Base-by-base conservation (phyloP, 2,113 vertebrate genomes). In the Psittacus erithacus region DNA sequence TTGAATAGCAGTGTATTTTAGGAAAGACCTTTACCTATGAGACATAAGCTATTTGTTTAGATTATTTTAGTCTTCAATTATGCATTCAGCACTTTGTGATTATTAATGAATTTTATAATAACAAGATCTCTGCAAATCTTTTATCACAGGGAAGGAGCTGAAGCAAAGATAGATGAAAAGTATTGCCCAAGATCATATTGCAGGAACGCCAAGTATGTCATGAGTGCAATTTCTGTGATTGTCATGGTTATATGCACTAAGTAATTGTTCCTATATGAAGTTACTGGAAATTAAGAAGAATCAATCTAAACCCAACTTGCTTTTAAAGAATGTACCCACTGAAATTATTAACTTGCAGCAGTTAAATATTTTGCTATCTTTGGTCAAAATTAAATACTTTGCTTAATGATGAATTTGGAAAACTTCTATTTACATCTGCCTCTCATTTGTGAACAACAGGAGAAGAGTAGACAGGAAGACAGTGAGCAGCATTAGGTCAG, bases 301-400 rank as follows among this genome's bases (percentile, higher is more conserved):
- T 43, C 65, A 73, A 35, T 75, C 74, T 57, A 90, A 95, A 92
- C 24, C 25, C 14, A 90, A 33, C 28, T 65, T 63, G 29, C 20
- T 79, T 91, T 89, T 67, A 53, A 78, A 64, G 50, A 88, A 47
- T 24, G 23, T 41, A 59, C 50, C 49, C 39, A 44, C 2, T 46
- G 8, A 39, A 85, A n/a, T 88, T 53, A 86, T 88, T 79, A 88
- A 92, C 88, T 52, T 90, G 18, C 27, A 83, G 17, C 38, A 92
- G 52, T 73, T 86, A 76, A 94, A 92, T 62, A 88, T 92, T 96
- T 93, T 76, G 65, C 60, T 70, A 29, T 87, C 62, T 93, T 76
- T 35, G 60, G 44, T 95, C 80, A 97, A 91, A 93, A 89, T 70
- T 90, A 96, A 96, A 52, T 89, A 70, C 43, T 96, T 96, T 96